Evolutionary conservation across 2,797 vertebrate species (phyloP), one percentile per base, ranked within the genome.

Genomic region (Linurgus olivaceus): DNA sequence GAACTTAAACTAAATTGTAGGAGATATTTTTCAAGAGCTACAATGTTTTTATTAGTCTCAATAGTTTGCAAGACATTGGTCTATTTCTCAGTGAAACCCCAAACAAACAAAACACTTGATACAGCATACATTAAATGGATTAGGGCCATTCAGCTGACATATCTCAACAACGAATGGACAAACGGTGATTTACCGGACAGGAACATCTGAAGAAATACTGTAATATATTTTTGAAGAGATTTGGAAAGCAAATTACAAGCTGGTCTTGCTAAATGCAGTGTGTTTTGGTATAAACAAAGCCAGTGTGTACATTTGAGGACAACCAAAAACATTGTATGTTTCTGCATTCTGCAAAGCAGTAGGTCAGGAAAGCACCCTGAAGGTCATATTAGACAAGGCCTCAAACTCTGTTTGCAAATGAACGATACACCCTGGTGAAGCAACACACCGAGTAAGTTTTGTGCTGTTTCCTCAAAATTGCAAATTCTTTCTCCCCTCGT

Each of bases 281-380:
- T 68, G 28, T 72, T 93, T 86, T 50, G 31, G 12, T 81, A 10
- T 73, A 90, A 90, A 86, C 33, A 84, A 90, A 33, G 14, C 13
- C 16, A 47, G 9, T 4, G 6, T 17, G 2, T 47, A 13, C 2
- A 0, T 52, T 54, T 83, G 61, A 67, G 38, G 42, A 37, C 71
- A 78, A 86, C 20, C 29, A 37, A 59, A 80, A 72, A 1, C 23
- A 8, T 5, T 21, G 29, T 10, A 37, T 62, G 15, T 61, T 73
- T 14, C 59, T 45, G 40, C 42, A 7, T 31, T 76, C 57, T 44
- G 3, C 54, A 58, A 75, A 82, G 68, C 16, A 9, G 26, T 20
- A 68, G 29, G 35, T 67, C 58, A 65, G 38, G 42, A 58, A 45
- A 72, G 28, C 25, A 20, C 35, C 20, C 40, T 26, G 54, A 61